These are phyloP conservation scores for Pachyseris speciosa DNA, from an alignment of 64 coral and sea anemone species.

Conservation along the genomic window DNA sequence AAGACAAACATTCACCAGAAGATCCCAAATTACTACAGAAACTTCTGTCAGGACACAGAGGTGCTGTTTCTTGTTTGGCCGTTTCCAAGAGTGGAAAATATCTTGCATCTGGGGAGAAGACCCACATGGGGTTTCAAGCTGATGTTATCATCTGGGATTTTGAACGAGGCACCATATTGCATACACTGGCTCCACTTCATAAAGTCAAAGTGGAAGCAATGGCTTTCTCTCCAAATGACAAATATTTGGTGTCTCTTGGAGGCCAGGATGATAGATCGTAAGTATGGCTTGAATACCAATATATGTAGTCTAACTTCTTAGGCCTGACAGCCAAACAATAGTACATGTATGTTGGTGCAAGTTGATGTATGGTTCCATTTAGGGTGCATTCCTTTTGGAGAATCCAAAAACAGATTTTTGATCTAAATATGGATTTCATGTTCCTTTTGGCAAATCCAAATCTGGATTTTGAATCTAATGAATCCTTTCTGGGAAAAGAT, in stretches of 20 bases:
- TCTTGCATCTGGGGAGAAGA: slow-evolving; percentile 91
- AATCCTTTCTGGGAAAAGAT: too few species aligned
- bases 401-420: too few species aligned
- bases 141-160: slow-evolving; percentile 97
- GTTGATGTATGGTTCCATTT: too few species aligned
- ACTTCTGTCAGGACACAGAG: slow-evolving; percentile 85
- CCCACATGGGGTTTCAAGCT: slow-evolving; percentile 99
- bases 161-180: slow-evolving; percentile 53
- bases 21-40: slow-evolving; percentile 37
- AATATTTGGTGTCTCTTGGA: slow-evolving; percentile 97
- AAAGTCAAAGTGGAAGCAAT: slow-evolving; percentile 98
- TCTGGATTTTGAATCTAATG: too few species aligned
- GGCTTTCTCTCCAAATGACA: slow-evolving; percentile 97
- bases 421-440: too few species aligned
- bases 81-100: slow-evolving; percentile 96
- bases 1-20: not conserved
- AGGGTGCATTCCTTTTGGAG: too few species aligned
- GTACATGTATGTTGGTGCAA: too few species aligned
- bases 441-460: too few species aligned
- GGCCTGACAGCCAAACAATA: too few species aligned
- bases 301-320: not conserved
- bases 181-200: slow-evolving; percentile 74
- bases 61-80: slow-evolving; percentile 92
- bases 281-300: not conserved
- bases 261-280: slow-evolving; percentile 98